Evolutionary conservation across 1,140 invertebrate genomes (phyloP), one percentile per base, ranked within the genome.

Genomic region (Dendroctonus ponderosae): DNA sequence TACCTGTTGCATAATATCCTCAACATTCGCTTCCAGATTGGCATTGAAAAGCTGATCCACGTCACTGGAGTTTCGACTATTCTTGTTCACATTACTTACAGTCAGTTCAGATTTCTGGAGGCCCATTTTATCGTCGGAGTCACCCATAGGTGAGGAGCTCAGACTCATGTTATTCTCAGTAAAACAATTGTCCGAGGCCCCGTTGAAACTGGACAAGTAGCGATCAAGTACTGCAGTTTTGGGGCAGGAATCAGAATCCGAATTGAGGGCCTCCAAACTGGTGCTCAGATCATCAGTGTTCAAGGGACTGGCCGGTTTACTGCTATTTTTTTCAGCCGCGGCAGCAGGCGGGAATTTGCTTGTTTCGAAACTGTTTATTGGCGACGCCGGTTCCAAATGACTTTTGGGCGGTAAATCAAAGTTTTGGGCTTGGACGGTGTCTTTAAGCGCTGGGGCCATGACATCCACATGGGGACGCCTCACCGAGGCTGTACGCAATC

Each of bases 401-500:
- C 82, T 82, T 73, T 80, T 79, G 74, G 81, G 80, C 76, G 79
- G 71, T n/a, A 56, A 9, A 56, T 75, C 78, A 76, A 82, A 82
- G 71, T 84, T 85, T 79, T 85, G 84, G 76, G 85, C 80, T 80
- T 84, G 85, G 72, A 81, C 82, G 70, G 82, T 77, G 82, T 88
- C 85, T 77, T 86, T 88, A 80, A 88, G 81, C 82, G 86, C 87
- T 80, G 87, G 87, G 80, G 87, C 87, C 87, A 89, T 89, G 81
- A 85, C 86, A 85, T 82, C 83, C 82, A 81, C 84, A 79, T 83
- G 79, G 82, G 82, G 81, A 79, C 82, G 83, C 83, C 83, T 79
- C 79, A 80, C 80, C 76, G 79, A 80, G 78, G 78, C 79, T 68
- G 78, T 79, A 76, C 82, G 82, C 79, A 84, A 80, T 84, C 83